Conservation (phyloP, 2,797 vertebrate genomes). For the Anguilla megastoma region DNA sequence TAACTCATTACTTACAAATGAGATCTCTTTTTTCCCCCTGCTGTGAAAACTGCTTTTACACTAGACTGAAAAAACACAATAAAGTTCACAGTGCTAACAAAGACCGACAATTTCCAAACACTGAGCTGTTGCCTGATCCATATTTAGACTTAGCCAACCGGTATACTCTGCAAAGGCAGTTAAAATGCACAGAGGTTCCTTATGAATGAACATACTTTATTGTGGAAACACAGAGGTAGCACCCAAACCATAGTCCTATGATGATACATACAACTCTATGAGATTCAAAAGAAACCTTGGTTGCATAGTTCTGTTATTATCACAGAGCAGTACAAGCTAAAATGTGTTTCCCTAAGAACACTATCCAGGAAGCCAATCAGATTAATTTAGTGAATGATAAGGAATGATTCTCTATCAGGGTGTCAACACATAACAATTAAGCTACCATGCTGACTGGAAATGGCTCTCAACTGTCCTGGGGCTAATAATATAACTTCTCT, state of each 20-base stretch:
- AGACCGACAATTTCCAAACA: neutral
- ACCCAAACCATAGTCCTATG: neutral
- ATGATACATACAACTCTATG: neutral
- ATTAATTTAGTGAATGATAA: neutral
- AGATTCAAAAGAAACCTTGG: neutral
- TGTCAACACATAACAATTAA: neutral
- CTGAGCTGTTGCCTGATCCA: neutral
- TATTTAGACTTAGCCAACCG: neutral
- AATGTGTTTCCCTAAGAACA: neutral
- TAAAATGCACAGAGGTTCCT: neutral
- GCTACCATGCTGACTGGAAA: neutral
- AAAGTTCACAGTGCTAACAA: slow-evolving; percentile 7
- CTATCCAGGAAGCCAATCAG: neutral
- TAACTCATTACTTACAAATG: slow-evolving; percentile 11
- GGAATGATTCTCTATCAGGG: neutral
- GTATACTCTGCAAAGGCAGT: neutral
- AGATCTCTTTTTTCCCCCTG: neutral
- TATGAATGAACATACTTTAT: neutral
- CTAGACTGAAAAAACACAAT: neutral
- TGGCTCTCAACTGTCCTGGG: neutral
- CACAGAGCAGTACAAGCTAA: neutral
- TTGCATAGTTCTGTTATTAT: neutral
- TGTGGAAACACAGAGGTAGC: neutral
- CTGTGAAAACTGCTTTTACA: slow-evolving; percentile 6
- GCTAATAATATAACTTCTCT: neutral